Base-by-base conservation (phyloP, 2,888 invertebrate species). In the Lordiphosa fenestrarum region DNA sequence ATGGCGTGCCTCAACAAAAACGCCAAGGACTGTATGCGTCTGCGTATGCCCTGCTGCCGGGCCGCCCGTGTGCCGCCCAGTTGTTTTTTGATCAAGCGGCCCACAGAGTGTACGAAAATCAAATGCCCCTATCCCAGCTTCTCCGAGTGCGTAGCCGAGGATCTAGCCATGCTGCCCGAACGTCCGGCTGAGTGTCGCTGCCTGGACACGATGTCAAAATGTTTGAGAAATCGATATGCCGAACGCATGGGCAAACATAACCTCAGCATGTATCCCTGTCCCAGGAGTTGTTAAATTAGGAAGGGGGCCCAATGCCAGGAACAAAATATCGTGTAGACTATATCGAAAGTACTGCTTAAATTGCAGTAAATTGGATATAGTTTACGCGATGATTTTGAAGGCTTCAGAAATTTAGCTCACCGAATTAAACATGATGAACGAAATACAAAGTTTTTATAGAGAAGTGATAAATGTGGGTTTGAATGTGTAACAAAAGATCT, bases 101-200 rank as follows among this genome's bases (percentile, higher is more conserved):
- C 46, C 0, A 4, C 6, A 0, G 21, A 46, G 1, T 84, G 77
- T 13, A 6, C 13, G 9, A 77, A 66, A 19, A 0, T 12, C 5
- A 66, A 54, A 10, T 80, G 78, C 6, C 84, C 78, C 0, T 84
- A 64, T 12, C 78, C 80, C n/a, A 66, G 82, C 37, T 80, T 53
- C 44, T 84, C 84, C 0, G 82, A 84, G 19, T 82, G 84, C 46
- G 0, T 37, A 0, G 53, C 23, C 1, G 42, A 44, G 33, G 62
- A 67, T 2, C 38, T 41, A 1, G 69, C 64, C 0, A 3, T n/a
- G 0, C 0, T 61, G 1, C 38, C 49, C 2, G 25, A 41, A 0
- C 61, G 68, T 0, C 55, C 78, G 0, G 3, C 21, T 0, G 78
- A 80, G 25, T 82, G 78, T 25, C 38, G 35, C 0, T 84, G 78